A percentile compares a stretch with the other conserved stretches of the same genome.
These are phyloP conservation scores for Chiloscyllium plagiosum DNA, from an alignment of 2,113 vertebrate species.

Conservation along the genomic window DNA sequence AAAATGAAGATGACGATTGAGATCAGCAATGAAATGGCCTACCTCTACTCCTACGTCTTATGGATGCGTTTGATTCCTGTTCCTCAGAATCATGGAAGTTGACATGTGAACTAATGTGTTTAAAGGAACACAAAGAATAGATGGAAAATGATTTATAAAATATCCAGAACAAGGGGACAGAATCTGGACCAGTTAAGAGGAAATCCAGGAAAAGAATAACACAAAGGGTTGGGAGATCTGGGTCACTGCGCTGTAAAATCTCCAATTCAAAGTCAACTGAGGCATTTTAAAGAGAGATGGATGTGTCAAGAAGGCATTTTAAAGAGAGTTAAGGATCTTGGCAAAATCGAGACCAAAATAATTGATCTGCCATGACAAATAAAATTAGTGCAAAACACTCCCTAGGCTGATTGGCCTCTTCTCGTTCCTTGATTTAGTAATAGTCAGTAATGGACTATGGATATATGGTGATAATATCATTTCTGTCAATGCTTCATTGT, in stretches of 20 bases:
- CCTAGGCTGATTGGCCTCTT: not conserved
- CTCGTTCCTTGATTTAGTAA: not conserved
- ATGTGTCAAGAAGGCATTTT: no score
- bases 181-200: not conserved
- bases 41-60: no score
- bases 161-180: not conserved
- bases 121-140: not conserved
- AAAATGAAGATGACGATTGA: no score
- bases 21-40: no score
- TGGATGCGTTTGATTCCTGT: not conserved
- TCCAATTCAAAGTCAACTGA: not conserved
- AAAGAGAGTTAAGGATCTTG: not conserved
- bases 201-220: not conserved
- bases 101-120: not conserved
- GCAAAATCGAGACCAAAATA: not conserved
- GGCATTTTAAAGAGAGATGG: not conserved
- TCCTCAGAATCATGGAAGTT: not conserved
- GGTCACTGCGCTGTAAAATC: not conserved
- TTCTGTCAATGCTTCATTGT: not conserved
- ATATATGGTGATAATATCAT: not conserved
- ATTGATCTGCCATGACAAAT: not conserved
- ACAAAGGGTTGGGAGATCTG: not conserved
- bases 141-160: not conserved
- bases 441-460: not conserved
- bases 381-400: not conserved